Conservation (phyloP, 64 coral and sea anemone species). For the Dendrophyllia cribrosa region DNA sequence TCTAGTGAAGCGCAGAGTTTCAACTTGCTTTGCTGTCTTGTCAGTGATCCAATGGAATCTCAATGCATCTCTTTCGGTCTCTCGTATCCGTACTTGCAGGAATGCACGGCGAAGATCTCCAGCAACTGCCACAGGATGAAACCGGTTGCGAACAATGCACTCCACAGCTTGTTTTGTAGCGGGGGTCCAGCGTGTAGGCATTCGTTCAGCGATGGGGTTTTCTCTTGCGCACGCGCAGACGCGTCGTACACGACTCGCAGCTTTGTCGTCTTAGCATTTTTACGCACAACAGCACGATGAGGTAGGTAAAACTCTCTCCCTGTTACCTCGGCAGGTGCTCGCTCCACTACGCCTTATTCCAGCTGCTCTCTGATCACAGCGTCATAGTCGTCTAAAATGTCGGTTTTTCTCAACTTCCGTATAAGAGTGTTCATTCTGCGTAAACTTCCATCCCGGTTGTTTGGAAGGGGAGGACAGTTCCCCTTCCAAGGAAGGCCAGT, state of each 20-base stretch:
- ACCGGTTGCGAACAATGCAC: slow-evolving; percentile 46
- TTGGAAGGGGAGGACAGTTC: background rate
- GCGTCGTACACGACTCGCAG: slow-evolving; percentile 43
- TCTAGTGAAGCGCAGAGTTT: slow-evolving; percentile 43
- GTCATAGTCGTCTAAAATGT: background rate
- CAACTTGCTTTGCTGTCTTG: slow-evolving; percentile 21
- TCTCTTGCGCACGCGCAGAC: slow-evolving; percentile 7
- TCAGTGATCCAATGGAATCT: slow-evolving; percentile 66
- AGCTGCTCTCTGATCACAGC: slow-evolving; percentile 14
- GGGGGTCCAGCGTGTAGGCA: slow-evolving; percentile 51
- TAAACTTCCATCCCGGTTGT: slow-evolving; percentile 2
- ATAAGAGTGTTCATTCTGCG: slow-evolving; percentile 22
- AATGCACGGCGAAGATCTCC: slow-evolving; percentile 62
- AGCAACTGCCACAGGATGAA: slow-evolving; percentile 60
- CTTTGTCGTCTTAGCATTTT: slow-evolving; percentile 23
- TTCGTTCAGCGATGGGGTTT: slow-evolving; percentile 51
- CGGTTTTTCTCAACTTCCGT: background rate
- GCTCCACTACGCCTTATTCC: slow-evolving; percentile 34
- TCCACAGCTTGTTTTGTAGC: slow-evolving; percentile 64
- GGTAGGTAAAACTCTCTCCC: slow-evolving; percentile 44
- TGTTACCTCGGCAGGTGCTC: background rate
- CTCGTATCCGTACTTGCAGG: slow-evolving; percentile 52
- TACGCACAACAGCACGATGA: background rate
- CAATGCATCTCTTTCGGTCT: slow-evolving; percentile 53
- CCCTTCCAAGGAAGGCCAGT: slow-evolving; percentile 45